phyloP scores from a whole-genome alignment of 2,113 vertebrate species.

The Stegastes partitus region DNA sequence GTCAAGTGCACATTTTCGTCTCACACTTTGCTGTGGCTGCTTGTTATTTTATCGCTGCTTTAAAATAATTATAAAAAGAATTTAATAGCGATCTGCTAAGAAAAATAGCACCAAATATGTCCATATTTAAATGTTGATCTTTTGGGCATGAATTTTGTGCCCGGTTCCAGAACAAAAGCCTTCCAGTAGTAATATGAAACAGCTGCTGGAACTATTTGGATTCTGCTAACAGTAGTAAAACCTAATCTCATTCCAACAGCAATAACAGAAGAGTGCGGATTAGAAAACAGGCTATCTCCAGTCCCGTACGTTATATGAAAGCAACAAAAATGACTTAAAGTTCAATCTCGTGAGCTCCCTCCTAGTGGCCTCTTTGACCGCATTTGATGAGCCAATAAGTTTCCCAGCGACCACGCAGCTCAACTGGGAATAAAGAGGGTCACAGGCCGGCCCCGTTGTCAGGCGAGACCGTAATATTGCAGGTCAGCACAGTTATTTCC shows the following conservation, averaged over 20 bases:
- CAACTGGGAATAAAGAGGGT: not conserved
- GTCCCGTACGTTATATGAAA: not conserved
- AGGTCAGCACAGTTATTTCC: conserved; percentile 37
- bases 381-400: conserved; percentile 25
- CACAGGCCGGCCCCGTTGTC: conserved; percentile 16
- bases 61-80: conserved; percentile 16
- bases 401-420: conserved; percentile 22
- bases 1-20: conserved; percentile 1
- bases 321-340: not conserved
- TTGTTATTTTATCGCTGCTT: not conserved
- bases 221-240: not conserved
- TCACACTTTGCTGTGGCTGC: not conserved
- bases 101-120: not conserved
- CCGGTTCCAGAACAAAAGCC: not conserved
- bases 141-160: not conserved
- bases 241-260: not conserved
- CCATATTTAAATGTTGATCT: not conserved
- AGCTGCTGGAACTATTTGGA: conserved; percentile 2
- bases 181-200: not conserved
- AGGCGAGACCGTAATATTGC: conserved; percentile 2
- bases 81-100: not conserved
- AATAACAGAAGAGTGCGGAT: not conserved
- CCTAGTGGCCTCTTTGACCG: not conserved
- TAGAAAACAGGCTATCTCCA: conserved; percentile 19
- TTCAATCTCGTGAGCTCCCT: not conserved